These are phyloP conservation scores for Diglossa cyanea DNA, from an alignment of 2,797 vertebrate genomes.

Conservation along the genomic window DNA sequence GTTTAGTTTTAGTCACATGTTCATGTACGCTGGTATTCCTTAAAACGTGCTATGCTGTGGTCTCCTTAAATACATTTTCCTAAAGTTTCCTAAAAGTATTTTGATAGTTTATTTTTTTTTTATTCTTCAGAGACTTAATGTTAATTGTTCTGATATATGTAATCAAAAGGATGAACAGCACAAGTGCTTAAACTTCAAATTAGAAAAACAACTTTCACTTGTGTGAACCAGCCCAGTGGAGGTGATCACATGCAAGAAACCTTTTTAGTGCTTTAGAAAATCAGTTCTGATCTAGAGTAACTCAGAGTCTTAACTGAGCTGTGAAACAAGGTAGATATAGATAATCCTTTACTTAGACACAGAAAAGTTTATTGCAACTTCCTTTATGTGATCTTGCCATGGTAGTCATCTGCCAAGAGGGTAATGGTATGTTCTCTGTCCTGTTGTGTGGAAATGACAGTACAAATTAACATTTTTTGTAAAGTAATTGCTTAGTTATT, in stretches of 20 bases:
- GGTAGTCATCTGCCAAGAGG: neutral
- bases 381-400: fast-evolving
- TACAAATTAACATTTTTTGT: neutral
- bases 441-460: neutral
- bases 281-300: neutral
- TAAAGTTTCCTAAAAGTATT: neutral
- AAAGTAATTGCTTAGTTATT: neutral
- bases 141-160: neutral
- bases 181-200: neutral
- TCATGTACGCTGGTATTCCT: neutral
- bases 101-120: neutral
- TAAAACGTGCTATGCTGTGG: neutral
- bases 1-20: neutral
- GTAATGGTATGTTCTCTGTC: neutral
- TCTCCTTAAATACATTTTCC: neutral
- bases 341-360: neutral
- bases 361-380: neutral
- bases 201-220: neutral
- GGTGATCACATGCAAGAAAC: fast-evolving
- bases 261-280: neutral
- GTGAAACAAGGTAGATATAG: neutral
- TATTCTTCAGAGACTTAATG: neutral
- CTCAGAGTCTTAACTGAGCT: neutral
- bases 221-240: neutral
- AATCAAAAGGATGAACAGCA: neutral